Conservation (phyloP, 2,888 invertebrate species). For the Ornithoptera priamus region DNA sequence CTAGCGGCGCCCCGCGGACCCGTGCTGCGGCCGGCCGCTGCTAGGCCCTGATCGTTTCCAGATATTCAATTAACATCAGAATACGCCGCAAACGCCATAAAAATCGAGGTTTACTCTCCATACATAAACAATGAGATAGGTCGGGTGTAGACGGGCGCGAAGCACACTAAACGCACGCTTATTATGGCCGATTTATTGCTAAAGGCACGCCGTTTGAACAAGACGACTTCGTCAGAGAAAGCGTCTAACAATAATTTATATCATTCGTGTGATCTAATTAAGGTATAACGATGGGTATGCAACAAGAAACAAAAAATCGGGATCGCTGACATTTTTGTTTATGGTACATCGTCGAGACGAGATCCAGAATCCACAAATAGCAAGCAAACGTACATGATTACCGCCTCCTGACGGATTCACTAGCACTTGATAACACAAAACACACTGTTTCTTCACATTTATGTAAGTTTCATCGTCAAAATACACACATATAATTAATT, state of each 20-base stretch:
- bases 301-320: constrained; percentile 79
- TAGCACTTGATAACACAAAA: constrained; percentile 77
- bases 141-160: constrained; percentile 75
- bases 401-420: constrained; percentile 78
- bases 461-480: constrained; percentile 75
- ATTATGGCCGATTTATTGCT: constrained; percentile 73
- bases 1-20: constrained; percentile 51
- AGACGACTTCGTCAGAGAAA: constrained; percentile 60
- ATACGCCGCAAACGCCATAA: constrained; percentile 65
- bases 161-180: constrained; percentile 76
- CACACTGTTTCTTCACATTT: constrained; percentile 75
- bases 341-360: constrained; percentile 77
- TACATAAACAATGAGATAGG: constrained; percentile 80
- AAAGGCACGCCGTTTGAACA: constrained; percentile 53
- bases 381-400: constrained; percentile 78
- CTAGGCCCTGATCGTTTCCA: constrained; percentile 49
- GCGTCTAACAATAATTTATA: constrained; percentile 73
- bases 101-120: constrained; percentile 76
- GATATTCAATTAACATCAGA: constrained; percentile 63
- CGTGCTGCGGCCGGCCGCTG: constrained; percentile 45
- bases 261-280: constrained; percentile 78
- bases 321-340: constrained; percentile 82
- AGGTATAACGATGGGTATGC: constrained; percentile 74
- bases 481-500: constrained; percentile 75
- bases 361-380: constrained; percentile 79